Conservation (phyloP, 2,888 invertebrate species). For the Synergus japonicus region DNA sequence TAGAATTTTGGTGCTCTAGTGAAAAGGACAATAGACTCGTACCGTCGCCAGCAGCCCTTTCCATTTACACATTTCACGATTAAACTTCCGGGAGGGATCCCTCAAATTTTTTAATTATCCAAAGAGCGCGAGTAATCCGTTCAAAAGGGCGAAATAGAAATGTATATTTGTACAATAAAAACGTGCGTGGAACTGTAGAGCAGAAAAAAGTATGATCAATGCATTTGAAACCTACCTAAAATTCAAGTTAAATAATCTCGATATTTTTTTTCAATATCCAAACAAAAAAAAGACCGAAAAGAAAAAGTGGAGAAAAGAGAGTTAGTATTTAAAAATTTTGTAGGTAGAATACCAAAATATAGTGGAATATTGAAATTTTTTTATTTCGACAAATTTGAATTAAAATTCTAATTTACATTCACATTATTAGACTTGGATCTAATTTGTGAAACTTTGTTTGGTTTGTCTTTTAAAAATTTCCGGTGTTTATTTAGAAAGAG, state of each 20-base stretch:
- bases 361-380: too few relatives aligned
- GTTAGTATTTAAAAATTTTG: background rate
- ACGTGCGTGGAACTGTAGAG: background rate
- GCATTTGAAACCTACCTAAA: constrained; percentile 7
- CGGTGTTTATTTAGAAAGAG: constrained; percentile 53
- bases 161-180: constrained; percentile 13
- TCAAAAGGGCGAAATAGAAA: constrained; percentile 1
- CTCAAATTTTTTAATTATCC: constrained; percentile 38
- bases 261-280: background rate
- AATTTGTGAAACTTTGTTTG: background rate
- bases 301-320: background rate
- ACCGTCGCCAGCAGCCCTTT: background rate
- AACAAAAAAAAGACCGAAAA: background rate
- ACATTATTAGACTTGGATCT: background rate
- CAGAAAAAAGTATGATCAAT: constrained; percentile 1
- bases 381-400: too few relatives aligned
- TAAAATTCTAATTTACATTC: too few relatives aligned
- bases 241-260: constrained; percentile 11
- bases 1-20: background rate
- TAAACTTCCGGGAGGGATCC: constrained; percentile 9
- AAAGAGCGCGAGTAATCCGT: constrained; percentile 16
- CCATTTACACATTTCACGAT: constrained; percentile 26
- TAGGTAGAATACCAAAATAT: too few relatives aligned
- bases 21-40: background rate
- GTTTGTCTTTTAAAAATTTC: background rate